Percentiles rank a stretch among this genome's conserved stretches.
phyloP scores from a whole-genome alignment of 92 coral and sea anemone species.

The Epizoanthus stellaris region DNA sequence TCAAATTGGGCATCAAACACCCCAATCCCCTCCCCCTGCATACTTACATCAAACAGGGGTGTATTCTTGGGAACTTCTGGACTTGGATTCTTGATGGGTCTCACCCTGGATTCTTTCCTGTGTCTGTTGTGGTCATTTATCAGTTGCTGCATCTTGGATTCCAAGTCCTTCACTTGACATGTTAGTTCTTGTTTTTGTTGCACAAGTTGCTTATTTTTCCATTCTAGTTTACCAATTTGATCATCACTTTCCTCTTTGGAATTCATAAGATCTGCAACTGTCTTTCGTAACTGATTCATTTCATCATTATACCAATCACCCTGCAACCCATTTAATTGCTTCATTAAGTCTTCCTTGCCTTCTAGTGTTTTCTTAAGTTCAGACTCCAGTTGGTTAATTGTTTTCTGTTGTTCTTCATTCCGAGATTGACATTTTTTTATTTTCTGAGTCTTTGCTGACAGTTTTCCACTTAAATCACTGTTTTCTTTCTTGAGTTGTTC shows the following conservation, averaged over 20 bases:
- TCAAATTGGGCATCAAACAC: too few species aligned
- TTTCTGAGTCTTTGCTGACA: slow-evolving; percentile 68
- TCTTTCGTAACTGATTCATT: slow-evolving; percentile 66
- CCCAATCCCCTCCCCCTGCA: too few species aligned
- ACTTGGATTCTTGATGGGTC: slow-evolving; percentile 54
- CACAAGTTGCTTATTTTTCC: slow-evolving; percentile 82
- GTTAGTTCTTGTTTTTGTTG: slow-evolving; percentile 73
- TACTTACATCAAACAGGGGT: slow-evolving; percentile 76
- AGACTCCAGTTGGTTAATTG: slow-evolving; percentile 66
- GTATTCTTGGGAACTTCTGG: slow-evolving; percentile 87
- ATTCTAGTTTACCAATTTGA: slow-evolving; percentile 73
- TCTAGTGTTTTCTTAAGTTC: slow-evolving; percentile 66
- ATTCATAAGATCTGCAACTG: slow-evolving; percentile 63
- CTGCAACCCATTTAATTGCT: slow-evolving; percentile 69
- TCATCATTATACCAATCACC: slow-evolving; percentile 84
- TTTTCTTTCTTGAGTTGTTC: slow-evolving; percentile 71
- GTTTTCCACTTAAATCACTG: slow-evolving; percentile 52
- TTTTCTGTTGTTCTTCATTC: slow-evolving; percentile 72
- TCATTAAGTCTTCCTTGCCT: slow-evolving; percentile 69
- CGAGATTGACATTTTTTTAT: slow-evolving; percentile 70
- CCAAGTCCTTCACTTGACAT: slow-evolving; percentile 74
- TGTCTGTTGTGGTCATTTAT: slow-evolving; percentile 76
- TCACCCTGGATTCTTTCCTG: slow-evolving; percentile 58
- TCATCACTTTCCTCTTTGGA: slow-evolving; percentile 76
- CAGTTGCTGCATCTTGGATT: slow-evolving; percentile 73